Conservation (phyloP, 2,888 invertebrate genomes). For the Clostera curtula region DNA sequence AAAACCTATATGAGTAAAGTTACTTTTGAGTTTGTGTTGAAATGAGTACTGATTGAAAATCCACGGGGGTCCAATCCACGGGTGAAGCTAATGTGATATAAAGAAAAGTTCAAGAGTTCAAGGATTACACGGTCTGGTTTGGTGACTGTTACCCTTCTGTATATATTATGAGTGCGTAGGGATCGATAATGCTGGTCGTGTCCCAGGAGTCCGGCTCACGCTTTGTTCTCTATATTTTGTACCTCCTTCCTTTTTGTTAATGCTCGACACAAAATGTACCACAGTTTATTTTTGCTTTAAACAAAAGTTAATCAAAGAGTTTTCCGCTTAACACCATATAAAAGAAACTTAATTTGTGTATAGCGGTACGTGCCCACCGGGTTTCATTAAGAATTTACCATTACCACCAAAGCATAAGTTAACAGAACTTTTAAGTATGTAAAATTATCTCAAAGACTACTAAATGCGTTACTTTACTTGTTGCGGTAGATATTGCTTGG, state of each 20-base stretch:
- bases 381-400: conserved; percentile 14
- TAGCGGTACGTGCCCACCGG: conserved; percentile 12
- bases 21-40: too few species aligned
- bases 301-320: conserved; percentile 19
- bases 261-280: conserved; percentile 20
- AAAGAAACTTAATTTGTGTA: conserved; percentile 23
- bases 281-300: conserved; percentile 18
- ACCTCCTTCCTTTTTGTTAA: conserved; percentile 22
- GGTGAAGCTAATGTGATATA: too few species aligned
- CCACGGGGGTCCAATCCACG: too few species aligned
- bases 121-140: too few species aligned
- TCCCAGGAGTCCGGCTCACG: conserved; percentile 46
- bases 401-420: too few species aligned
- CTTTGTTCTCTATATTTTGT: conserved; percentile 25
- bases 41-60: too few species aligned
- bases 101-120: too few species aligned
- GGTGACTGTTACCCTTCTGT: conserved; percentile 29
- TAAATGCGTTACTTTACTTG: too few species aligned
- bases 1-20: too few species aligned
- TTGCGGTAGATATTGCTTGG: too few species aligned
- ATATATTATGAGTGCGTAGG: conserved; percentile 16
- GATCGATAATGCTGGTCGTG: conserved; percentile 46
- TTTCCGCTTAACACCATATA: too few species aligned
- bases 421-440: too few species aligned
- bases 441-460: conserved; percentile 16